Evolutionary conservation across 1,140 invertebrate species (phyloP).

Genomic region (Tetramorium simillimum): DNA sequence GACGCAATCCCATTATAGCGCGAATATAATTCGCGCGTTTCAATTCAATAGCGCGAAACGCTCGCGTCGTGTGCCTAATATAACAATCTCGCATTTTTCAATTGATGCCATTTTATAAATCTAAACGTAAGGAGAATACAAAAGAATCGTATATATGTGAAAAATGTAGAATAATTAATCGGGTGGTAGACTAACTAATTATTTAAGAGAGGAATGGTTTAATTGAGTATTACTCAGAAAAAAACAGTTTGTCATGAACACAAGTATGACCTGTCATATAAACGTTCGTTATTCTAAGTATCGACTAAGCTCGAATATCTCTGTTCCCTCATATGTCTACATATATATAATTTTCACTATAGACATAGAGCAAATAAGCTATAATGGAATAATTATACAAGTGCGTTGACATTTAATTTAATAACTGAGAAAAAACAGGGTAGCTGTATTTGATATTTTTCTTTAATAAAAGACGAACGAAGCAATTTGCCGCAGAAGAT

Average conservation of each 20-base stretch:
- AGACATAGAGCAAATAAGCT: neutral
- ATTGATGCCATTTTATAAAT: neutral
- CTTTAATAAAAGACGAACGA: neutral
- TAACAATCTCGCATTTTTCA: neutral
- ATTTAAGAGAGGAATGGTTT: no score
- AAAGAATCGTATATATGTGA: neutral
- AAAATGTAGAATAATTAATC: no score
- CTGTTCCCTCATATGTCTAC: no score
- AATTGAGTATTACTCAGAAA: no score
- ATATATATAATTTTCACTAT: neutral
- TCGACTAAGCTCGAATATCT: no score
- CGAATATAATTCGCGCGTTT: constrained; percentile 63
- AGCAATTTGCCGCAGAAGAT: neutral
- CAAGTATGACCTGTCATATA: no score
- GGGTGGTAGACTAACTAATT: no score
- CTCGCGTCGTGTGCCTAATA: neutral
- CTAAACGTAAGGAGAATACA: neutral
- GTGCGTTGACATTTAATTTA: neutral
- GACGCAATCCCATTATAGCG: constrained; percentile 66
- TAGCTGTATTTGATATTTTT: neutral
- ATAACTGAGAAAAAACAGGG: neutral
- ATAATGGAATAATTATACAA: neutral
- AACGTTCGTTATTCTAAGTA: no score
- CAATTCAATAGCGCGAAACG: constrained; percentile 22
- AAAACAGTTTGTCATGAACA: no score